These are phyloP conservation scores for Ips typographus DNA, from an alignment of 1,140 invertebrate genomes.

Conservation along the genomic window DNA sequence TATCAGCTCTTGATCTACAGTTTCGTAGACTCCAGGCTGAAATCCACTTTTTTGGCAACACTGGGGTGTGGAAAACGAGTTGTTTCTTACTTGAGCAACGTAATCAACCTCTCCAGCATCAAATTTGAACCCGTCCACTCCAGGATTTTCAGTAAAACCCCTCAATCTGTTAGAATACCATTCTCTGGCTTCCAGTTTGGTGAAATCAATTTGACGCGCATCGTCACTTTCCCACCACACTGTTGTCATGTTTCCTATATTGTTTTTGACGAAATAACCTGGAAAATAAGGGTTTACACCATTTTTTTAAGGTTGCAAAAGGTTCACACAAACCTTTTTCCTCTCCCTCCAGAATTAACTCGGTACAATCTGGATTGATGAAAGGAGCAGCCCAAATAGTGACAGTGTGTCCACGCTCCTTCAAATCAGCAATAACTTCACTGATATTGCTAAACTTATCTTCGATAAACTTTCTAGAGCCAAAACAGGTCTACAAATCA, in stretches of 20 bases:
- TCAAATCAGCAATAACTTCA: constrained; percentile 59
- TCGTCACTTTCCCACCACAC: constrained; percentile 85
- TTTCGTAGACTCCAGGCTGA: constrained; percentile 28
- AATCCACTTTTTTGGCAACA: too few species aligned
- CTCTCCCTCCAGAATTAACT: too few species aligned
- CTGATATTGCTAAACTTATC: constrained; percentile 74
- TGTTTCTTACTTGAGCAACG: constrained; percentile 34
- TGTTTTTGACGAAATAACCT: constrained; percentile 60
- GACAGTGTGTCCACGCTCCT: constrained; percentile 66
- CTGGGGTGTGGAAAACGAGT: too few species aligned
- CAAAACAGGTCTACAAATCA: constrained; percentile 64
- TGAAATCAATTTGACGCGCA: constrained; percentile 74
- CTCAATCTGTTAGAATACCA: constrained; percentile 74
- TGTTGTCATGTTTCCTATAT: constrained; percentile 59
- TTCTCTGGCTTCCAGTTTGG: constrained; percentile 66
- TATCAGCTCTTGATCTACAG: constrained; percentile 53
- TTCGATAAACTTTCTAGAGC: constrained; percentile 72
- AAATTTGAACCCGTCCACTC: constrained; percentile 88
- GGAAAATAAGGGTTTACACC: too few species aligned
- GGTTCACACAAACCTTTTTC: too few species aligned
- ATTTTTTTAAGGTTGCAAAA: too few species aligned
- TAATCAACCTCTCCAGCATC: constrained; percentile 84
- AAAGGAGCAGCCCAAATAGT: constrained; percentile 91
- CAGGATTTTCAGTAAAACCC: constrained; percentile 60
- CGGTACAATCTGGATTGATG: constrained; percentile 71